These are phyloP conservation scores for Sciaenops ocellatus DNA, from an alignment of 2,797 vertebrate species.

Conservation along the genomic window DNA sequence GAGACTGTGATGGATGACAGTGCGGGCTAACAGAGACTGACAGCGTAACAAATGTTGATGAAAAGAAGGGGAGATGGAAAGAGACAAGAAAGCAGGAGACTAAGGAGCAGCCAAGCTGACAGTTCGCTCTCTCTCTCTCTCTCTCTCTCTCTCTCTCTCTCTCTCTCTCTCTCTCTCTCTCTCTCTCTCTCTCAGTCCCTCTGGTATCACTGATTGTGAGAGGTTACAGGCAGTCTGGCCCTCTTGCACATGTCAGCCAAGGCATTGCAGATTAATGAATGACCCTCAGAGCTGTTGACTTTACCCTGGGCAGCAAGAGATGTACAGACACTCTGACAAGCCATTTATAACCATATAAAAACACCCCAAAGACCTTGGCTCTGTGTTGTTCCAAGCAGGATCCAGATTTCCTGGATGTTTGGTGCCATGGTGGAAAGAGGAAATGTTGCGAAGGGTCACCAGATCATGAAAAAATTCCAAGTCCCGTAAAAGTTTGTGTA, in stretches of 20 bases:
- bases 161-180: background rate
- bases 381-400: conserved; percentile 54
- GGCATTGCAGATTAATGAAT: conserved; percentile 75
- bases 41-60: conserved; percentile 48
- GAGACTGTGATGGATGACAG: conserved; percentile 56
- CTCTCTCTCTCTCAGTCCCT: conserved; percentile 11
- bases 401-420: conserved; percentile 71
- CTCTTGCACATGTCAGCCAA: conserved; percentile 52
- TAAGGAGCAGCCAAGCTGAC: conserved; percentile 26
- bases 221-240: conserved; percentile 44
- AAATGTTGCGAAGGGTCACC: conserved; percentile 68
- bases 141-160: conserved; percentile 15
- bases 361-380: conserved; percentile 65
- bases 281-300: conserved; percentile 78
- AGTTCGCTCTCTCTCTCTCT: background rate
- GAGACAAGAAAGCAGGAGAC: conserved; percentile 27
- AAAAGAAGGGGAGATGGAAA: conserved; percentile 36
- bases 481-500: conserved; percentile 27
- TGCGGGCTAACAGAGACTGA: conserved; percentile 30
- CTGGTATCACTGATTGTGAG: conserved; percentile 57
- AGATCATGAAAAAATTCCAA: conserved; percentile 50
- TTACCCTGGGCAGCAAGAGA: conserved; percentile 77
- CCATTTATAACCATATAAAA: conserved; percentile 77
- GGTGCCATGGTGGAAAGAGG: conserved; percentile 57
- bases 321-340: conserved; percentile 68